Evolutionary conservation across 2,113 vertebrate species (phyloP).

Genomic region (Clarias batrachus): DNA sequence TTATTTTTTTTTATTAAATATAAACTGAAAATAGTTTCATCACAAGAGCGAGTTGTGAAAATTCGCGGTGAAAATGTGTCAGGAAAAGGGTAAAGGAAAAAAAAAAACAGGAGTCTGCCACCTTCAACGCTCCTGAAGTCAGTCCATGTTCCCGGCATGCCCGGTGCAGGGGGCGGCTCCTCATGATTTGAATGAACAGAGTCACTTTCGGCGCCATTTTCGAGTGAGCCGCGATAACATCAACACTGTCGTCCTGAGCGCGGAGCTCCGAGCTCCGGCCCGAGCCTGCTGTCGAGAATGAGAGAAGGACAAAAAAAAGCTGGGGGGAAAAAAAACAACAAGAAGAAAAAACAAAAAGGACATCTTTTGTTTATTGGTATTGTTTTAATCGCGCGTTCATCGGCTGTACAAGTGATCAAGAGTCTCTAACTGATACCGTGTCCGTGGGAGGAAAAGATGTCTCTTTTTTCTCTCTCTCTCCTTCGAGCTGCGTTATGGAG

Average conservation of each 20-base stretch:
- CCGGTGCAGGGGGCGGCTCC: constrained; percentile 80
- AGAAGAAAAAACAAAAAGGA: background rate
- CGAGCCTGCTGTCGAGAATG: constrained; percentile 2
- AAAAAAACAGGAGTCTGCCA: constrained; percentile 22
- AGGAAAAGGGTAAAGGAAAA: background rate
- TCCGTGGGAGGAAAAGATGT: constrained; percentile 25
- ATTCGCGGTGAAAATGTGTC: background rate
- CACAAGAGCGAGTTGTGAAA: background rate
- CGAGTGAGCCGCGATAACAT: constrained; percentile 86
- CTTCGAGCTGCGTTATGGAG: constrained; percentile 4
- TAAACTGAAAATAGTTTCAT: background rate
- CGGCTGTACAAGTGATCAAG: background rate
- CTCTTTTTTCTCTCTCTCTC: constrained; percentile 6
- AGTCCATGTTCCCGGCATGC: constrained; percentile 74
- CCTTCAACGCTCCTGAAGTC: constrained; percentile 42
- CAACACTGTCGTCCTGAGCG: constrained; percentile 65
- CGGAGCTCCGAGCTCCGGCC: constrained; percentile 22
- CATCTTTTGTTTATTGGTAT: background rate
- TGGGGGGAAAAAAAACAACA: too few relatives aligned
- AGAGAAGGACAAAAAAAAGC: background rate
- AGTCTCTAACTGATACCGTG: background rate
- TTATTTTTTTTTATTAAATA: background rate
- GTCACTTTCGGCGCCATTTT: constrained; percentile 98
- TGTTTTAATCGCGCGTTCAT: background rate
- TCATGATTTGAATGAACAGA: constrained; percentile 96